Evolutionary conservation across 2,113 vertebrate genomes (phyloP).

Genomic region (Paedocypris sp.): DNA sequence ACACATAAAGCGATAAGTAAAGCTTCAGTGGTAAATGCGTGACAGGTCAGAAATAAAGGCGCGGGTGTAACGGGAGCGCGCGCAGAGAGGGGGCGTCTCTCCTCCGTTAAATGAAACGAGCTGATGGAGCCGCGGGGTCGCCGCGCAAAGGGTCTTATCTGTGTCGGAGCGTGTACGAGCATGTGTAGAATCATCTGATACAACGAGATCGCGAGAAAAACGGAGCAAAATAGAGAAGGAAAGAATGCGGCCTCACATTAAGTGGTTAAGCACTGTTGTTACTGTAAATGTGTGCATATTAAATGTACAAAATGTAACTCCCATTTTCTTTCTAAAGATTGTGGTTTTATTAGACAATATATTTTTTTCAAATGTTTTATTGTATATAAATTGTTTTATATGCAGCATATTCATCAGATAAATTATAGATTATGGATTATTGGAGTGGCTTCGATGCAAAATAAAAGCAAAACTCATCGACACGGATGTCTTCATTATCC

Average conservation of each 20-base stretch:
- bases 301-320: no score
- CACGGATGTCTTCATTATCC: conserved; percentile 99
- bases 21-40: not conserved
- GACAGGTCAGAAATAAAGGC: conserved; percentile 1
- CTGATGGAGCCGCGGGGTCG: conserved; percentile 50
- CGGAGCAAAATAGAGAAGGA: no score
- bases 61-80: not conserved
- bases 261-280: no score
- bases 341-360: not conserved
- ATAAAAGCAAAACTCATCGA: conserved; percentile 79
- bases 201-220: conserved; percentile 4
- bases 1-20: not conserved
- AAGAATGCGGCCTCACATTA: no score
- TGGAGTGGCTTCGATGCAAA: conserved; percentile 78
- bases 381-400: no score
- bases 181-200: conserved; percentile 40
- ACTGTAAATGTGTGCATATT: no score
- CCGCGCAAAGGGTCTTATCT: conserved; percentile 49
- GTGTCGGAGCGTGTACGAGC: conserved; percentile 56
- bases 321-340: not conserved
- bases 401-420: conserved; percentile 66
- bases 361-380: no score
- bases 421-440: conserved; percentile 77
- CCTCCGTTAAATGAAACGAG: conserved; percentile 45
- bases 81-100: conserved; percentile 33